Conservation (phyloP, 2,797 vertebrate species). For the Avahi laniger region DNA sequence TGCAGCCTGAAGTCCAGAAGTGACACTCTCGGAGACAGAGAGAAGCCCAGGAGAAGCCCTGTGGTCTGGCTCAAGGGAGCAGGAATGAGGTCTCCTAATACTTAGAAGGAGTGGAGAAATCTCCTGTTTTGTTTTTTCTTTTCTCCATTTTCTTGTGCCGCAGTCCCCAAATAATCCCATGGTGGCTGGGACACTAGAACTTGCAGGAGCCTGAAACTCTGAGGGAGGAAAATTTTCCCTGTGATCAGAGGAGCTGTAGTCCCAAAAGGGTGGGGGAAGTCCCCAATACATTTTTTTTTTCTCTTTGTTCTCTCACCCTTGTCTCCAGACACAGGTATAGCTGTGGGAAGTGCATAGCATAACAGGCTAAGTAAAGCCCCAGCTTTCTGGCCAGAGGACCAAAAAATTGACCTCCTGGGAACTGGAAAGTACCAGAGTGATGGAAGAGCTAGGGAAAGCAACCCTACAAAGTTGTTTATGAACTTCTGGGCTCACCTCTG, state of each 20-base stretch:
- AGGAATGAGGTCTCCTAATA: not conserved
- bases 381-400: not conserved
- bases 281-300: not conserved
- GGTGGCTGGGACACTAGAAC: not conserved
- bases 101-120: not conserved
- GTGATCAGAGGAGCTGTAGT: not conserved
- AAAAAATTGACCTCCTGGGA: not conserved
- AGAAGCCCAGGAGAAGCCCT: not conserved
- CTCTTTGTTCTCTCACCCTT: not conserved
- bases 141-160: not conserved
- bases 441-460: not conserved
- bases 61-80: not conserved
- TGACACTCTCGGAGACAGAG: not conserved
- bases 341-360: not conserved
- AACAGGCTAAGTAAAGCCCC: not conserved
- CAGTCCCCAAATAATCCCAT: not conserved
- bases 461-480: not conserved
- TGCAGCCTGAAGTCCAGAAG: not conserved
- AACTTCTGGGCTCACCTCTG: constrained; percentile 15
- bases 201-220: not conserved
- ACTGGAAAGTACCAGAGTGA: not conserved
- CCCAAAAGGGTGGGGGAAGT: not conserved
- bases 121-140: not conserved
- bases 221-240: not conserved
- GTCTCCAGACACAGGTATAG: not conserved